Evolutionary conservation across 2,113 vertebrate species (phyloP).

Genomic region (Ammospiza nelsoni): DNA sequence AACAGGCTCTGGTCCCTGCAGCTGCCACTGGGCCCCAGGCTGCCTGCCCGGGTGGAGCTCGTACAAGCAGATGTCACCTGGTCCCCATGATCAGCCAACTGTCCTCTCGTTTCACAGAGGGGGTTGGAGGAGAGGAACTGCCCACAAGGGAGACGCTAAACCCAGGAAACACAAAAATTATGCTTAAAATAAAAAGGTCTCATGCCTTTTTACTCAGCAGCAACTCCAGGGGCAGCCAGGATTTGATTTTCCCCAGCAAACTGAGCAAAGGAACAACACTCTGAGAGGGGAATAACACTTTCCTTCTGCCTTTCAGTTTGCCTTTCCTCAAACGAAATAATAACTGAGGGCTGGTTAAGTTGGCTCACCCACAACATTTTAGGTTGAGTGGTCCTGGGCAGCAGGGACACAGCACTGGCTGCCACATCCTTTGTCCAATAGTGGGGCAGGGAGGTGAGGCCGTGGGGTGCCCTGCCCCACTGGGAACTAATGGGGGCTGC

Average conservation of each 20-base stretch:
- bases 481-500: accelerated
- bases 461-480: accelerated
- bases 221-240: background rate
- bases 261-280: accelerated
- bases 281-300: background rate
- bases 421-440: accelerated
- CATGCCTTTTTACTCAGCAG: background rate
- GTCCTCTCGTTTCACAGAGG: accelerated
- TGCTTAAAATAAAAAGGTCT: background rate
- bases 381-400: background rate
- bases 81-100: background rate
- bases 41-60: accelerated
- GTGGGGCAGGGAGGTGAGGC: background rate
- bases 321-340: background rate
- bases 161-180: background rate
- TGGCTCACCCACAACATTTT: background rate
- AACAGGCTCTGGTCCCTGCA: accelerated
- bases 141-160: background rate
- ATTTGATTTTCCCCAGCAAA: background rate
- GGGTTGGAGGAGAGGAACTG: background rate
- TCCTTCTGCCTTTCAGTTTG: background rate
- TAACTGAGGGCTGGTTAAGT: accelerated
- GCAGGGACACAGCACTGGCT: accelerated
- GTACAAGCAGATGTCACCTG: background rate
- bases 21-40: accelerated